These are phyloP conservation scores for Gopherus flavomarginatus DNA, from an alignment of 2,113 vertebrate species.

Conservation along the genomic window DNA sequence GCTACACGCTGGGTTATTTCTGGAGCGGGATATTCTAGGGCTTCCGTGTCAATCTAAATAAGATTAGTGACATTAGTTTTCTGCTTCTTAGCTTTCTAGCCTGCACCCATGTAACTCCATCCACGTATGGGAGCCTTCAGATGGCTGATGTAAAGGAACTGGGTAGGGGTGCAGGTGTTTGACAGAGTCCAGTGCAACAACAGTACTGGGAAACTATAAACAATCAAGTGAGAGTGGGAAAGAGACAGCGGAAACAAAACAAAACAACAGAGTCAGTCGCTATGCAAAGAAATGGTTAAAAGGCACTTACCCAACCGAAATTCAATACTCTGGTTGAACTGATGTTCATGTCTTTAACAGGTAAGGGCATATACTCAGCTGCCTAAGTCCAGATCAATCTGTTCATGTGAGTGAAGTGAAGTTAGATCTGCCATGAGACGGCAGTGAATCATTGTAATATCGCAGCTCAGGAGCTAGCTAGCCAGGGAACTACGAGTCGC, in stretches of 20 bases:
- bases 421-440: not conserved
- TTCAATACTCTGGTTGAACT: not conserved
- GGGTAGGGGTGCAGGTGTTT: rapidly evolving
- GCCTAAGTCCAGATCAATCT: not conserved
- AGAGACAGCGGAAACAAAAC: not conserved
- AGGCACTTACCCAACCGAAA: not conserved
- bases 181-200: not conserved
- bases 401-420: not conserved
- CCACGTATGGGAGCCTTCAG: not conserved
- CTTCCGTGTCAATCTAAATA: not conserved
- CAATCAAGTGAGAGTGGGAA: not conserved
- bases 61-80: not conserved
- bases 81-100: not conserved
- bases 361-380: not conserved
- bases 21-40: too few species aligned
- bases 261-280: not conserved
- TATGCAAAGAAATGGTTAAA: not conserved
- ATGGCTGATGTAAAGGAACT: not conserved
- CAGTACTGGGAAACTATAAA: not conserved
- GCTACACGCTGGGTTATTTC: not conserved
- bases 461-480: not conserved
- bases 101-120: not conserved
- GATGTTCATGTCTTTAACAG: not conserved
- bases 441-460: not conserved
- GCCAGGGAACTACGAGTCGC: not conserved